These are phyloP conservation scores for Fundulus diaphanus DNA, from an alignment of 2,797 vertebrate species.

Conservation along the genomic window DNA sequence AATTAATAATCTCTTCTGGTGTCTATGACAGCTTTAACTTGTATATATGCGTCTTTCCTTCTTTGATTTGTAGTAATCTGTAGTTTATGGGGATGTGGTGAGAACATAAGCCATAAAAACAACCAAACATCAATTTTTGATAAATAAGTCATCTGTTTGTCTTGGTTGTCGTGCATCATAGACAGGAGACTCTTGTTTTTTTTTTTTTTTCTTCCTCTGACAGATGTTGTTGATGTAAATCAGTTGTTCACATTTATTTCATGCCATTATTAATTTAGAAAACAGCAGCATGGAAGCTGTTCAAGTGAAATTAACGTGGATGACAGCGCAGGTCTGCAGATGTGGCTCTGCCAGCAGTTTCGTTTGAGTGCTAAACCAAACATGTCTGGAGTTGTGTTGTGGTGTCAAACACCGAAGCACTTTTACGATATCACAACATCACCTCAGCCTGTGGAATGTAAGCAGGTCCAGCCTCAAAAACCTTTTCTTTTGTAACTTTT, in stretches of 20 bases:
- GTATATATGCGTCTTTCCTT: conserved; percentile 18
- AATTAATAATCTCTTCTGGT: conserved; percentile 26
- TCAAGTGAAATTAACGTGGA: conserved; percentile 29
- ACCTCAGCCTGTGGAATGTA: conserved; percentile 3
- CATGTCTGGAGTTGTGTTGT: conserved; percentile 46
- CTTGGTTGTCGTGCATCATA: conserved; percentile 38
- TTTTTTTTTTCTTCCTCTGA: conserved; percentile 5
- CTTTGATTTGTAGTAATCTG: conserved; percentile 27
- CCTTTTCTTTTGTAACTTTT: not conserved
- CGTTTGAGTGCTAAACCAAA: conserved; percentile 59
- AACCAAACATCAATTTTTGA: conserved; percentile 34
- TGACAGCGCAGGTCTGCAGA: conserved; percentile 26
- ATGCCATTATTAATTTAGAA: conserved; percentile 48
- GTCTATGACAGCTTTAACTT: conserved; percentile 41
- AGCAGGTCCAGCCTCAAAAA: not conserved
- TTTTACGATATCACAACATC: conserved; percentile 13
- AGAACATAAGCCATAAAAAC: conserved; percentile 33
- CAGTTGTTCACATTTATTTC: conserved; percentile 53
- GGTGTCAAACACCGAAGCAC: conserved; percentile 27
- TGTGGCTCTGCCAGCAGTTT: conserved; percentile 32
- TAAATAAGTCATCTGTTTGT: conserved; percentile 51
- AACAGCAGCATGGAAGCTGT: conserved; percentile 27
- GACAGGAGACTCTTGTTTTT: conserved; percentile 11
- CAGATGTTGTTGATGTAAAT: conserved; percentile 38
- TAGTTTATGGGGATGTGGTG: conserved; percentile 16